Base-by-base conservation (phyloP, 2,888 invertebrate genomes). In the Ariolimax columbianus region DNA sequence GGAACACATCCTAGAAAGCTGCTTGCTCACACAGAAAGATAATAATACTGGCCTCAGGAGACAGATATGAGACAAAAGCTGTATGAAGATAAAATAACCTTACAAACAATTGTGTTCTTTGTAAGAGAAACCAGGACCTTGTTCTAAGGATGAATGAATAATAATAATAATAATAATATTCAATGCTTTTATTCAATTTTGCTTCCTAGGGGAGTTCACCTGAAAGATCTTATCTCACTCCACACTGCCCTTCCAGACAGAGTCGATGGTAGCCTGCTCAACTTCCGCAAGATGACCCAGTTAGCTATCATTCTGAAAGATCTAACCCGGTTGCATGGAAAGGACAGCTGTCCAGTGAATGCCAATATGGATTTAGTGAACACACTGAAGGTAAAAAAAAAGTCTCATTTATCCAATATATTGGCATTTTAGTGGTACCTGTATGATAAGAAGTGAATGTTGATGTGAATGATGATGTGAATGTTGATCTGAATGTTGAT, bases 361-460 rank as follows among this genome's bases (percentile, higher is more conserved):
- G 94, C 95, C 86, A 95, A 95, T 90, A 94, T 94, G 92, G 95
- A 95, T 91, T 92, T 95, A 82, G 95, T 95, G 84, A 95, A 95
- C 91, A 95, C 95, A 14, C 92, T 95, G 84, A 94, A 95, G 93
- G 95, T 95, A 91, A 40, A 70, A 38, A 36, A 33, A 33, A 47
- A 47, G 47, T 47, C 14, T 47, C 14, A 11, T 7, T 14, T 11
- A 47, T 7, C 47, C 47, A 47, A 14, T 47, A 47, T 47, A 47
- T 47, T 14, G 47, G 47, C 47, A 7, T 47, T 7, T 7, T 11
- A 47, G 7, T 6, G 7, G 55, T 55, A 11, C 17, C 47, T 47
- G 47, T 17, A 47, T 47, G 17, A 11, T 47, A 47, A 47, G 17
- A 47, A 47, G 9, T 47, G 17, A 11, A 11, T 47, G 47, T 47